These are phyloP conservation scores for Gymnodraco acuticeps DNA, from an alignment of 2,797 vertebrate genomes.

Conservation along the genomic window DNA sequence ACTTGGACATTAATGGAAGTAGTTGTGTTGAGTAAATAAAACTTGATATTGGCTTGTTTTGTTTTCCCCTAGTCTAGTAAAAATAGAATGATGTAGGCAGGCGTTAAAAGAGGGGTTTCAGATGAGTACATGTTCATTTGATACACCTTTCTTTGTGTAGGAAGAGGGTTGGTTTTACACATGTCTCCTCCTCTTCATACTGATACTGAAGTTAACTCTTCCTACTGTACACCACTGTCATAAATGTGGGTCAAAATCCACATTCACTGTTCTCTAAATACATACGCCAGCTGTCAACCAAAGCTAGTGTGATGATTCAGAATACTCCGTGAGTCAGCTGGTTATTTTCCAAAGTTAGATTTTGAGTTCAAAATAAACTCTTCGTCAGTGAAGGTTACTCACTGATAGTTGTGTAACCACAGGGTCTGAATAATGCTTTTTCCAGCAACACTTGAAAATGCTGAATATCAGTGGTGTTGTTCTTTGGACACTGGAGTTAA, in stretches of 20 bases:
- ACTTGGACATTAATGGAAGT: not conserved
- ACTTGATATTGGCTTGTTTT: not conserved
- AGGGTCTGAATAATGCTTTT: slow-evolving; percentile 21
- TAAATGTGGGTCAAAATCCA: slow-evolving; percentile 14
- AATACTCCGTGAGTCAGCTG: slow-evolving; percentile 13
- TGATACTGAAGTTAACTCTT: not conserved
- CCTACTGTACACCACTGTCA: not conserved
- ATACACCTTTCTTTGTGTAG: not conserved
- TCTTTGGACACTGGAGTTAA: slow-evolving; percentile 27
- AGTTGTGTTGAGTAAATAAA: not conserved
- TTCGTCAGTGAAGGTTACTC: slow-evolving; percentile 11
- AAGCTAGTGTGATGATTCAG: slow-evolving; percentile 4
- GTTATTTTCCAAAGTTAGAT: slow-evolving; percentile 11
- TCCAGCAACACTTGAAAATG: slow-evolving; percentile 21
- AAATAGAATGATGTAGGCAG: not conserved
- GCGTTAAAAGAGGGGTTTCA: not conserved
- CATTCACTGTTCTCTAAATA: not conserved
- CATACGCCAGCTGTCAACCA: not conserved
- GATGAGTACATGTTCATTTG: too few relatives aligned
- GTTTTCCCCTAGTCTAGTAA: not conserved
- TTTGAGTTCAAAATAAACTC: slow-evolving; percentile 10
- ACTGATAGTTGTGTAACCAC: slow-evolving; percentile 15
- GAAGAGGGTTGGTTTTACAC: not conserved
- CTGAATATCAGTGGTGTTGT: slow-evolving; percentile 31
- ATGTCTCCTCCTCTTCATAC: not conserved